These are phyloP conservation scores for Rhagologus leucostigma DNA, from an alignment of 2,113 vertebrate genomes.

Conservation along the genomic window DNA sequence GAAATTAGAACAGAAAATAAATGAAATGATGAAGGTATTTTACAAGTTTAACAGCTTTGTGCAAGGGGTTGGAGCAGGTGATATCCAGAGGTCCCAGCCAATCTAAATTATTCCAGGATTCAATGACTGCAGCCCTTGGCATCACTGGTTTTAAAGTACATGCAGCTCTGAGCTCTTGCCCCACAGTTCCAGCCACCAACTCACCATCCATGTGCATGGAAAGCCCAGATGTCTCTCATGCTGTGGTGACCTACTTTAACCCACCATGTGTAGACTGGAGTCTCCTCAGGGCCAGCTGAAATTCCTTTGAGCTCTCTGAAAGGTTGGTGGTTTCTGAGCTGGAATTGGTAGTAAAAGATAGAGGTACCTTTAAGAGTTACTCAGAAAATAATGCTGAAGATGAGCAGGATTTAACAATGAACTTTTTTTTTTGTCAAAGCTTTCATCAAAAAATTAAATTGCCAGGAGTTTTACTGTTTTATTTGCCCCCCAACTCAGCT, in stretches of 20 bases:
- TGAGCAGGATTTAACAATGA: neutral
- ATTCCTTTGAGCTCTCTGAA: neutral
- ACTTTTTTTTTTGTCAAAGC: neutral
- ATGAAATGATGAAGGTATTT: neutral
- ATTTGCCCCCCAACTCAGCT: constrained; percentile 28
- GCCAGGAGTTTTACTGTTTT: constrained; percentile 10
- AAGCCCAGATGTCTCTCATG: neutral
- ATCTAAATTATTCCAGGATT: neutral
- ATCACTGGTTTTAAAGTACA: neutral
- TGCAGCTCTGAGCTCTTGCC: neutral
- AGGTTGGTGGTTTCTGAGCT: neutral
- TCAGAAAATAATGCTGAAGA: neutral
- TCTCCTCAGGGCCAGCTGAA: neutral
- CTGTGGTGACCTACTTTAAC: neutral
- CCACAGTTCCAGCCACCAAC: neutral
- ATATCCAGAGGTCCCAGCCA: neutral
- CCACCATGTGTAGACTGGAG: no score
- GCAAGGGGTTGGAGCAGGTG: neutral
- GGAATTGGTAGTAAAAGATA: neutral
- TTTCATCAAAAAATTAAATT: constrained; percentile 31
- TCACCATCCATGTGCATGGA: neutral
- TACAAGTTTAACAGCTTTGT: neutral
- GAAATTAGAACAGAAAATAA: neutral
- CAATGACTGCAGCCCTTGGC: neutral
- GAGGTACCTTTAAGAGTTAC: neutral